phyloP scores from a whole-genome alignment of 2,888 invertebrate species.

The Lepidonotus clava region DNA sequence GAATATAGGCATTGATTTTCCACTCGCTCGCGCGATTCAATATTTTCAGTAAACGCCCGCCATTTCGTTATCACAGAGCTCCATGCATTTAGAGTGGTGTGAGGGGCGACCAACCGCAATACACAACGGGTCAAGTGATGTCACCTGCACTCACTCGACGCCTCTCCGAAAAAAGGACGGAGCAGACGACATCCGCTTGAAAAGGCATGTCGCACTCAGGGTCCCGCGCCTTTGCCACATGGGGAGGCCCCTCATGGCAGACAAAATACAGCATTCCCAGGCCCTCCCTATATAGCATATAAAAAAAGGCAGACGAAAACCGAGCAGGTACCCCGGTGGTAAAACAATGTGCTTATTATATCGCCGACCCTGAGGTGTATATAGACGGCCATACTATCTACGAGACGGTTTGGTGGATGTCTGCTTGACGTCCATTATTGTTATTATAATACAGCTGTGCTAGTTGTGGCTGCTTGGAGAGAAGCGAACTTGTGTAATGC shows the following conservation, averaged over 20 bases:
- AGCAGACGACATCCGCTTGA: neutral
- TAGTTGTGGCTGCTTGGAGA: too few relatives aligned
- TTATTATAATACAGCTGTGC: too few relatives aligned
- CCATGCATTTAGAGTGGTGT: neutral
- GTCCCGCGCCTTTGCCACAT: neutral
- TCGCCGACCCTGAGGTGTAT: too few relatives aligned
- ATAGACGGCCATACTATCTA: too few relatives aligned
- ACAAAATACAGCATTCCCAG: neutral
- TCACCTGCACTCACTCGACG: too few relatives aligned
- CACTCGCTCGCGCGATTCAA: neutral
- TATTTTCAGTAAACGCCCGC: constrained; percentile 2
- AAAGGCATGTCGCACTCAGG: neutral
- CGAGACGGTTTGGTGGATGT: too few relatives aligned
- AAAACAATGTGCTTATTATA: neutral
- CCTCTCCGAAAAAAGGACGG: too few relatives aligned
- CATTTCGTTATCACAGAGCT: neutral
- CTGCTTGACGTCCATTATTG: too few relatives aligned
- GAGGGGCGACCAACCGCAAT: neutral
- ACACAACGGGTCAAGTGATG: neutral
- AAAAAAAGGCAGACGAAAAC: neutral
- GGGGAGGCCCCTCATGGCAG: neutral
- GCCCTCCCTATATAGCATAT: too few relatives aligned
- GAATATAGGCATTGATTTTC: neutral
- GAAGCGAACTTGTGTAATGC: too few relatives aligned
- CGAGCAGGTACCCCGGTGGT: neutral